Evolutionary conservation across 2,888 invertebrate genomes (phyloP).

Genomic region (Hypomecis atomaria): DNA sequence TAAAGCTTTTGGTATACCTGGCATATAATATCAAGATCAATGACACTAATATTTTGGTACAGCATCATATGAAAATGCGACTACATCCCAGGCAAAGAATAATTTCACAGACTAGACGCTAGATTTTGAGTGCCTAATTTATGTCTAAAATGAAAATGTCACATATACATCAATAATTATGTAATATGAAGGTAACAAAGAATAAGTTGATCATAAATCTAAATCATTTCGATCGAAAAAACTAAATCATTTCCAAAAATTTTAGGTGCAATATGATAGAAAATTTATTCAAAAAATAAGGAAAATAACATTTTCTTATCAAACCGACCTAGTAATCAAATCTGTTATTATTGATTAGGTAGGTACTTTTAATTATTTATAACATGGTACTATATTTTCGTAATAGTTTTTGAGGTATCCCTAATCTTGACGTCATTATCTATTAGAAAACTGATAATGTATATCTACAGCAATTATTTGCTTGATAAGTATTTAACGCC

Average conservation of each 20-base stretch:
- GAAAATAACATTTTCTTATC: neutral
- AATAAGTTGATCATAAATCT: no score
- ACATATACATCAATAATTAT: no score
- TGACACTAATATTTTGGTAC: no score
- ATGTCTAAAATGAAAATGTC: neutral
- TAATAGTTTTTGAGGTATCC: neutral
- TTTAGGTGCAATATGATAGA: no score
- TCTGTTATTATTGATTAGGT: neutral
- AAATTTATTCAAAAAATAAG: neutral
- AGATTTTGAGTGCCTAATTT: neutral
- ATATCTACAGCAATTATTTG: constrained; percentile 3
- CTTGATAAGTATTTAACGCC: constrained; percentile 25
- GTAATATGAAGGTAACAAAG: no score
- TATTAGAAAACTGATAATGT: constrained; percentile 17
- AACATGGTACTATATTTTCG: neutral
- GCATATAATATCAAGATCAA: no score
- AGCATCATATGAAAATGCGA: neutral
- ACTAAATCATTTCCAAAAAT: no score
- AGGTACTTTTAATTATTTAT: neutral
- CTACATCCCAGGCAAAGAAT: neutral
- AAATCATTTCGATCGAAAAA: no score
- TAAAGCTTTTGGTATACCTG: no score
- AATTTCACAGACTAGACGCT: neutral
- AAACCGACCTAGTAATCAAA: neutral
- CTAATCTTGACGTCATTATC: neutral